Percentiles rank a stretch among this genome's conserved stretches.
These are phyloP conservation scores for Pteronotus mesoamericanus DNA, from an alignment of 2,797 vertebrate genomes.

Conservation along the genomic window DNA sequence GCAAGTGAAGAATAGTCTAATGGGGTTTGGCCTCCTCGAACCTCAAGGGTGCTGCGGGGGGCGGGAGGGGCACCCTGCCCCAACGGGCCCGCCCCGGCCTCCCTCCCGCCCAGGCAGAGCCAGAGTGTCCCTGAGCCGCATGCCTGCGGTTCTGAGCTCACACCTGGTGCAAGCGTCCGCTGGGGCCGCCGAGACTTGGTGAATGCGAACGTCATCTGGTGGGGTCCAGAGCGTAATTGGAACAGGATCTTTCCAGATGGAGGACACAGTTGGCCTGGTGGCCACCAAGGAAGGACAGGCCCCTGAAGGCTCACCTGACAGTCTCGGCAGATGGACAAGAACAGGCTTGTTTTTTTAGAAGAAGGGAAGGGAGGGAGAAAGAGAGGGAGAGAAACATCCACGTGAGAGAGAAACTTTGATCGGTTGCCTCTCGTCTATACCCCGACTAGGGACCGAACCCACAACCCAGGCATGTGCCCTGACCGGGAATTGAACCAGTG, in stretches of 20 bases:
- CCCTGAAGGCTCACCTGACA: slow-evolving; percentile 53
- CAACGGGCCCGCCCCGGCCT: too few relatives aligned
- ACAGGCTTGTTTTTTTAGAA: not conserved
- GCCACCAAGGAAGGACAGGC: slow-evolving; percentile 72
- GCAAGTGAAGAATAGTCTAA: not conserved
- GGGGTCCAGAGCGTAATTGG: slow-evolving; percentile 66
- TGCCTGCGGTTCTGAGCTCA: slow-evolving; percentile 47
- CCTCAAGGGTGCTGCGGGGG: not conserved
- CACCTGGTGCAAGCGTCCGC: slow-evolving; percentile 70
- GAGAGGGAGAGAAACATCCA: not conserved
- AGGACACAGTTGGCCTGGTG: slow-evolving; percentile 75
- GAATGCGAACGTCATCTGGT: slow-evolving; percentile 73
- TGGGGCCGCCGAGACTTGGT: slow-evolving; percentile 27
- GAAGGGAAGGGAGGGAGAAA: not conserved
- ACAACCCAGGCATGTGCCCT: not conserved
- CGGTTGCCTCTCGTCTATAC: not conserved
- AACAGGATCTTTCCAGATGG: slow-evolving; percentile 72
- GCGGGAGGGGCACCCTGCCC: not conserved
- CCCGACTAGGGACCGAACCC: not conserved
- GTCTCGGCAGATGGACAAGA: slow-evolving; percentile 53
- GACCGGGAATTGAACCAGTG: not conserved
- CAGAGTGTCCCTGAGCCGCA: not conserved
- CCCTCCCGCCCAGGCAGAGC: not conserved
- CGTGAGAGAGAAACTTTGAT: not conserved
- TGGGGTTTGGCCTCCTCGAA: not conserved